A percentile compares a stretch with the other conserved stretches of the same genome.
These are phyloP conservation scores for Pseudorhiza aurosa DNA, from an alignment of 30 jellyfish, hydroid and myxozoan genomes.

Conservation along the genomic window DNA sequence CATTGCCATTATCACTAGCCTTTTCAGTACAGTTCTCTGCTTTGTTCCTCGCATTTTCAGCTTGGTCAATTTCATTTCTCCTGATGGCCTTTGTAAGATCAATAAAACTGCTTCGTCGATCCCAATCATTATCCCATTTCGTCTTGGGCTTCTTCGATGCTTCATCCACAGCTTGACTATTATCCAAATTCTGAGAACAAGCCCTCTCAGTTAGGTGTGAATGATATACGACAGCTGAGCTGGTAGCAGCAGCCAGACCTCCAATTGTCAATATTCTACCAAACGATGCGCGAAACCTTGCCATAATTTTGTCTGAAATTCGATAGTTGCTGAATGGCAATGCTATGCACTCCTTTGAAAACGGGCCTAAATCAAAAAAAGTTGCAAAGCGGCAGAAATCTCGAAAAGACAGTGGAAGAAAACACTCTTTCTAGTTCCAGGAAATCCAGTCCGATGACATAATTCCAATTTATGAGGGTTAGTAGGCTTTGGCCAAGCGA, in stretches of 20 bases:
- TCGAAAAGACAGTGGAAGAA: neutral
- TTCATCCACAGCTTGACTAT: conserved; percentile 16
- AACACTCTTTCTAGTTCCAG: no score
- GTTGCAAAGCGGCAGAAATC: neutral
- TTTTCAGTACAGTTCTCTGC: neutral
- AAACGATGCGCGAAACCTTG: conserved; percentile 68
- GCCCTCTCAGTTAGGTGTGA: conserved; percentile 63
- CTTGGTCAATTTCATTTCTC: neutral
- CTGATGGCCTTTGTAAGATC: conserved; percentile 17
- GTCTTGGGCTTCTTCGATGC: conserved; percentile 13
- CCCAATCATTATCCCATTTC: conserved; percentile 91
- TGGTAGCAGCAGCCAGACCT: conserved; percentile 84
- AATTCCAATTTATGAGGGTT: no score
- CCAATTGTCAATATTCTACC: conserved; percentile 83
- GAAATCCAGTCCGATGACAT: no score
- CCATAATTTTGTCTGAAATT: no score
- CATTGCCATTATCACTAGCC: neutral
- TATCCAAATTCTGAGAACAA: conserved; percentile 41
- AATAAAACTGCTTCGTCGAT: conserved; percentile 24
- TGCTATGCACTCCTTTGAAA: neutral
- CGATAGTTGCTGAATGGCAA: neutral
- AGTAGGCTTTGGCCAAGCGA: neutral
- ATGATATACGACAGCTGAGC: conserved; percentile 56
- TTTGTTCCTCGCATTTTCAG: neutral
- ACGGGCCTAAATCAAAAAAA: conserved; percentile 8